Evolutionary conservation across 2,113 vertebrate species (phyloP).

Genomic region (rat (Rattus norvegicus)): GRCr8 NC_086032.1:35071001-35071500

Average conservation of each 20-base stretch:
- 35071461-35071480: slow-evolving; percentile 9
- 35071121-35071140: not conserved
- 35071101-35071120: slow-evolving; percentile 38
- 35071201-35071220: not conserved
- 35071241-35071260: slow-evolving; percentile 33
- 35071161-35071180: not conserved
- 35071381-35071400: not conserved
- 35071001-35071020: not conserved
- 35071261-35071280: slow-evolving; percentile 36
- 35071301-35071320: slow-evolving; percentile 61
- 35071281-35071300: slow-evolving; percentile 53
- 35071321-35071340: slow-evolving; percentile 16
- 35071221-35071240: slow-evolving; percentile 40
- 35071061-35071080: not conserved
- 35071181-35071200: not conserved
- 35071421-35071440: slow-evolving; percentile 39
- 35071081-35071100: slow-evolving; percentile 7
- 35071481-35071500: slow-evolving; percentile 47
- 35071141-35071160: not conserved
- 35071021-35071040: not conserved
- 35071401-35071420: not conserved
- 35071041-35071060: not conserved
- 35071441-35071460: slow-evolving; percentile 13
- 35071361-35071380: not conserved
- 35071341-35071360: not conserved